phyloP scores from a whole-genome alignment of 2,888 invertebrate genomes.

The Saturnia pavonia region DNA sequence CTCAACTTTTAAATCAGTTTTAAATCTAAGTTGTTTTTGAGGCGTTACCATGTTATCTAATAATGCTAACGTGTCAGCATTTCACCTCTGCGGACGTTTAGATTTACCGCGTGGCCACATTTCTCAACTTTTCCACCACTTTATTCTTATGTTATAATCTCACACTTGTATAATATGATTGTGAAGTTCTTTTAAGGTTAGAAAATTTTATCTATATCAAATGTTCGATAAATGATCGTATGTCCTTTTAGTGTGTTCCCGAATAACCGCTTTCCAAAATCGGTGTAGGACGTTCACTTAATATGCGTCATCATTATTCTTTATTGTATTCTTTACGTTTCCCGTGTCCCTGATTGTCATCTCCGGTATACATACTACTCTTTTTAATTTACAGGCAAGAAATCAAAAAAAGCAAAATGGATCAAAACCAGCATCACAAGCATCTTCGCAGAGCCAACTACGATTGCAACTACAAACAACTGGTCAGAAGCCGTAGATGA shows the following conservation, averaged over 20 bases:
- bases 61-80: constrained; percentile 81
- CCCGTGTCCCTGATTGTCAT: constrained; percentile 31
- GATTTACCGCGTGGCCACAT: constrained; percentile 82
- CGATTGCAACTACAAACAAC: constrained; percentile 81
- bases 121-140: constrained; percentile 54
- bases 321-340: constrained; percentile 43
- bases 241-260: constrained; percentile 50
- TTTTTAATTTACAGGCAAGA: constrained; percentile 84
- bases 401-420: constrained; percentile 93
- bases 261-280: constrained; percentile 74
- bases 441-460: constrained; percentile 88
- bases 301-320: constrained; percentile 74
- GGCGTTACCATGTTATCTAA: constrained; percentile 56
- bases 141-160: constrained; percentile 42
- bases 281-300: constrained; percentile 71
- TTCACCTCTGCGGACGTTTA: constrained; percentile 78
- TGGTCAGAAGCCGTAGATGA: constrained; percentile 95
- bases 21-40: constrained; percentile 26
- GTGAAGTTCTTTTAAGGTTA: constrained; percentile 34
- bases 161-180: constrained; percentile 33
- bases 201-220: constrained; percentile 34
- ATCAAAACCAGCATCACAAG: constrained; percentile 90
- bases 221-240: constrained; percentile 38
- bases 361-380: constrained; percentile 25
- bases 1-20: not conserved